These are phyloP conservation scores for Calidris pygmaea DNA, from an alignment of 2,113 vertebrate species.

Conservation along the genomic window DNA sequence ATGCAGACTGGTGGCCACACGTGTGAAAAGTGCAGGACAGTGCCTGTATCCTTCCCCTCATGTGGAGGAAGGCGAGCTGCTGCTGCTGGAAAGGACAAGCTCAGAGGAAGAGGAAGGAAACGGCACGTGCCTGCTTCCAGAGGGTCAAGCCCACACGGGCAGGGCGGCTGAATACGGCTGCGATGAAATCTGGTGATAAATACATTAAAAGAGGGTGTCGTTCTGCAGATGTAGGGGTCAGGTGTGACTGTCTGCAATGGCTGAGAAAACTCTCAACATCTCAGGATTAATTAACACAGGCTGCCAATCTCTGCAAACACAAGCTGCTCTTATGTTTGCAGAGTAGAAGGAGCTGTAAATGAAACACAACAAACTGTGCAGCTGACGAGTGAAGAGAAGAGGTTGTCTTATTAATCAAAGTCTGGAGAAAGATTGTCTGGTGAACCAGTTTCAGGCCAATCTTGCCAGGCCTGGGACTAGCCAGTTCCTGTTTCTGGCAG, in stretches of 20 bases:
- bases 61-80: background rate
- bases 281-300: slow-evolving; percentile 17
- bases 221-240: background rate
- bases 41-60: background rate
- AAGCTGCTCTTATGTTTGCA: background rate
- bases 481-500: background rate
- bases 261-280: background rate
- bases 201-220: background rate
- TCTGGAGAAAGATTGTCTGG: background rate
- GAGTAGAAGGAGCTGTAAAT: background rate
- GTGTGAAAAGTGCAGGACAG: background rate
- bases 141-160: background rate
- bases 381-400: background rate
- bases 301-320: background rate
- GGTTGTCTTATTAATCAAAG: background rate
- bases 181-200: background rate
- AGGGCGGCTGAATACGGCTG: background rate
- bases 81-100: background rate
- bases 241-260: background rate
- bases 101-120: background rate
- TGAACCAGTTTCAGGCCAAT: background rate
- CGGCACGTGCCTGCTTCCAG: background rate
- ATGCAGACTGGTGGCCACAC: background rate
- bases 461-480: background rate
- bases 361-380: background rate